These are phyloP conservation scores for Habrosyne pyritoides DNA, from an alignment of 2,888 invertebrate genomes.

Conservation along the genomic window DNA sequence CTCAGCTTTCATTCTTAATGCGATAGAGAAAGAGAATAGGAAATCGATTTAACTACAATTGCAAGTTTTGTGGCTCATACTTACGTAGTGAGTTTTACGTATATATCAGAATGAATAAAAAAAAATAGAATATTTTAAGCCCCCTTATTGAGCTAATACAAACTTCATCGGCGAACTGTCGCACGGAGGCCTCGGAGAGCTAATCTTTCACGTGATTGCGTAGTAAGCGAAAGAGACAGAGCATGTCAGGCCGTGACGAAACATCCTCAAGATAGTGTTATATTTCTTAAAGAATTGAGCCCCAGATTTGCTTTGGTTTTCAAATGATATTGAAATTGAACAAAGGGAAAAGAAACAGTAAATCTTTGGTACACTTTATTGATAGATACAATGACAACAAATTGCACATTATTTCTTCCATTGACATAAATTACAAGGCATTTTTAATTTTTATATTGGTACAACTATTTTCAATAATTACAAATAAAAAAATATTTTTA, in stretches of 20 bases:
- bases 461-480: conserved; percentile 20
- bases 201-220: too few relatives aligned
- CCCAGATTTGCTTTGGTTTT: background rate
- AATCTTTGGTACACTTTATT: conserved; percentile 67
- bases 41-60: background rate
- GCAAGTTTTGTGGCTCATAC: background rate
- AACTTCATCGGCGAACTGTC: too few relatives aligned
- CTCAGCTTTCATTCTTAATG: background rate
- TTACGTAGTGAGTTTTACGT: too few relatives aligned
- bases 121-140: too few relatives aligned
- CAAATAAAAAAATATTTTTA: conserved; percentile 38
- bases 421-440: conserved; percentile 65
- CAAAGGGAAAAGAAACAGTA: background rate
- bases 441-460: conserved; percentile 40
- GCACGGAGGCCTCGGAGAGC: too few relatives aligned
- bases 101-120: too few relatives aligned
- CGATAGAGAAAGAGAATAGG: background rate
- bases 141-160: too few relatives aligned
- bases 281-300: too few relatives aligned
- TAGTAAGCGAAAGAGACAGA: too few relatives aligned
- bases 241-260: too few relatives aligned
- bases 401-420: conserved; percentile 66
- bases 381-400: conserved; percentile 59
- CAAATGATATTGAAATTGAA: background rate
- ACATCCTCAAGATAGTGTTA: too few relatives aligned